These are phyloP conservation scores for Drosophila bipectinata DNA, from an alignment of 1,140 invertebrate species.

Conservation along the genomic window DNA sequence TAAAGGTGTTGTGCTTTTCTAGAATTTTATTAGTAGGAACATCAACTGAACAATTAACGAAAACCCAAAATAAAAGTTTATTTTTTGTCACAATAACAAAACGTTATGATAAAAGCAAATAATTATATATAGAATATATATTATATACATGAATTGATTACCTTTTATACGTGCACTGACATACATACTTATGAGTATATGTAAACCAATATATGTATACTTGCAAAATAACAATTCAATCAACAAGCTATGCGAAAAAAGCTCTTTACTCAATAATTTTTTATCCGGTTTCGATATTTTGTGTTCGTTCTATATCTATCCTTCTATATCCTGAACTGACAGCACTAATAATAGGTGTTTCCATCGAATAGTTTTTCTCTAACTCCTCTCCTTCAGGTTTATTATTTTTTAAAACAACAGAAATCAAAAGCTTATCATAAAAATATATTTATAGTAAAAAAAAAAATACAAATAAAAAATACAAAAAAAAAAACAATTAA, in stretches of 20 bases:
- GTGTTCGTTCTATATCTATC: constrained; percentile 36
- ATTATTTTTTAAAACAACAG: constrained; percentile 52
- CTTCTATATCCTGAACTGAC: constrained; percentile 44
- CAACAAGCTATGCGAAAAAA: constrained; percentile 62
- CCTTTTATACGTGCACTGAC: constrained; percentile 81
- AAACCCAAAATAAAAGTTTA: constrained; percentile 62
- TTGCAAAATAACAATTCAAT: constrained; percentile 57
- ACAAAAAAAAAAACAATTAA: constrained; percentile 42
- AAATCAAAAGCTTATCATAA: constrained; percentile 76
- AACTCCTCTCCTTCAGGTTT: constrained; percentile 43
- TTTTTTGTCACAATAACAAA: constrained; percentile 76
- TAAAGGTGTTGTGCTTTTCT: constrained; percentile 84
- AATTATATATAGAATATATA: constrained; percentile 54
- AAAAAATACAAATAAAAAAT: constrained; percentile 44
- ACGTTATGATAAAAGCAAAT: constrained; percentile 61
- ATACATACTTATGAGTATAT: constrained; percentile 74
- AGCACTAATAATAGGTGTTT: constrained; percentile 46
- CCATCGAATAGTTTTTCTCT: constrained; percentile 42
- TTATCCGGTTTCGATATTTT: constrained; percentile 36
- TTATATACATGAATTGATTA: constrained; percentile 77
- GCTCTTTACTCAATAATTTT: constrained; percentile 12
- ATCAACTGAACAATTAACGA: constrained; percentile 48
- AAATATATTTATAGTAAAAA: constrained; percentile 61
- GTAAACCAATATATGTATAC: constrained; percentile 25
- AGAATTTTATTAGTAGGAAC: constrained; percentile 82